Base-by-base conservation (phyloP, 2,888 invertebrate genomes). In the Eudemis profundana region DNA sequence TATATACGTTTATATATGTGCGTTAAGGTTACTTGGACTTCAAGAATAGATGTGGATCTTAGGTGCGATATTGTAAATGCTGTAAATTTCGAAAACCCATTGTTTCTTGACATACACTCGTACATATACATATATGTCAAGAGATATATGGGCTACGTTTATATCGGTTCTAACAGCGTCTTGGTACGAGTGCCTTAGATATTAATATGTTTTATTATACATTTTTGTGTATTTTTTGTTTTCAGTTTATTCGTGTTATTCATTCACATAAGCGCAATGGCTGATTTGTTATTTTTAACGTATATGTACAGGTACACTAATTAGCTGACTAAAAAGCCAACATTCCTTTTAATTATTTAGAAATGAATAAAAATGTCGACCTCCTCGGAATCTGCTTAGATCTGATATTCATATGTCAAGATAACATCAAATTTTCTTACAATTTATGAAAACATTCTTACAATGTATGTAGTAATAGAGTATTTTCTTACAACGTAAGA, bases 1-100 rank as follows among this genome's bases (percentile, higher is more conserved):
- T 78, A 79, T 77, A 81, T 77, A 81, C 78, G 77, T 75, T 77
- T 74, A 77, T 74, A 78, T 75, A 78, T 82, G 76, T 81, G 73
- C 80, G 77, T 74, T 71, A 80, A 81, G 85, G 86, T 87, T 79
- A 83, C 79, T 83, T 90, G 92, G 92, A 92, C 92, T 92, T 92
- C 92, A 92, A 92, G 90, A 91, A 92, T 92, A 92, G 86, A 92
- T 86, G 83, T 86, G 87, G 90, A 88, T 85, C 73, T 81, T 85
- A 88, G 88, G 89, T 88, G 90, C 89, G 83, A 83, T 73, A 73
- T 78, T 91, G 90, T 91, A 91, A 88, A 91, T 90, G 87, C 91
- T 89, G 83, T 76, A 78, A 76, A 76, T 78, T 77, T 77, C 78
- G 53, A 27, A 51, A 29, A 40, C 57, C 19, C 51, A n/a, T 38